phyloP scores from a whole-genome alignment of 2,113 vertebrate genomes.

The Heptranchias perlo region DNA sequence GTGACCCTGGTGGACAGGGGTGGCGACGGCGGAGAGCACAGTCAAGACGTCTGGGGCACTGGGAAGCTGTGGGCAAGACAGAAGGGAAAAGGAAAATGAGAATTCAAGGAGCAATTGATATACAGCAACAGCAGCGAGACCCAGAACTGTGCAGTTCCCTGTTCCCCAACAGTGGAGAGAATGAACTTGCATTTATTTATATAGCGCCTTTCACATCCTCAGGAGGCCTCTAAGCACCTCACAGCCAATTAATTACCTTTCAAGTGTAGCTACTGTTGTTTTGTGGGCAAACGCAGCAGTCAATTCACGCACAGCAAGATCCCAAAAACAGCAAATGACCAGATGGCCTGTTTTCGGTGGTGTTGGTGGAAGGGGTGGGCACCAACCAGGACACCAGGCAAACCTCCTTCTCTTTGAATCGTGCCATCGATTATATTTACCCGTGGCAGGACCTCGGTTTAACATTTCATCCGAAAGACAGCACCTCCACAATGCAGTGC shows the following conservation, averaged over 20 bases:
- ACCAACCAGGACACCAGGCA: neutral
- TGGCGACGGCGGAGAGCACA: slow-evolving; percentile 44
- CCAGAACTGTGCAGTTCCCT: neutral
- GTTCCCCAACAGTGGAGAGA: neutral
- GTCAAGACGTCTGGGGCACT: slow-evolving; percentile 40
- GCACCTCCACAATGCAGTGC: no score
- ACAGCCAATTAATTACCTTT: neutral
- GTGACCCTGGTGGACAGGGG: slow-evolving; percentile 37
- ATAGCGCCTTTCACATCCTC: neutral
- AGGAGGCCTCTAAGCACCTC: neutral
- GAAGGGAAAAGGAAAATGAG: neutral
- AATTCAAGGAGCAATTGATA: neutral
- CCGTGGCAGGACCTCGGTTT: slow-evolving; percentile 27
- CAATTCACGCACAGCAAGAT: no score
- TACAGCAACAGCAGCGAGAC: neutral
- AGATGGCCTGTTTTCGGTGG: neutral
- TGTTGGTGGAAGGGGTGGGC: no score
- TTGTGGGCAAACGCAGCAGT: no score
- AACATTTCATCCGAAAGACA: neutral
- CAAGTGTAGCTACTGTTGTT: no score
- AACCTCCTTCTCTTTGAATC: neutral
- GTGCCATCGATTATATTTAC: neutral
- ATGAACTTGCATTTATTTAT: neutral
- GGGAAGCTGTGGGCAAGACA: neutral
- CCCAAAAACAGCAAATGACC: neutral